phyloP scores from a whole-genome alignment of 30 jellyfish, hydroid and myxozoan genomes.

The Pseudorhiza aurosa region DNA sequence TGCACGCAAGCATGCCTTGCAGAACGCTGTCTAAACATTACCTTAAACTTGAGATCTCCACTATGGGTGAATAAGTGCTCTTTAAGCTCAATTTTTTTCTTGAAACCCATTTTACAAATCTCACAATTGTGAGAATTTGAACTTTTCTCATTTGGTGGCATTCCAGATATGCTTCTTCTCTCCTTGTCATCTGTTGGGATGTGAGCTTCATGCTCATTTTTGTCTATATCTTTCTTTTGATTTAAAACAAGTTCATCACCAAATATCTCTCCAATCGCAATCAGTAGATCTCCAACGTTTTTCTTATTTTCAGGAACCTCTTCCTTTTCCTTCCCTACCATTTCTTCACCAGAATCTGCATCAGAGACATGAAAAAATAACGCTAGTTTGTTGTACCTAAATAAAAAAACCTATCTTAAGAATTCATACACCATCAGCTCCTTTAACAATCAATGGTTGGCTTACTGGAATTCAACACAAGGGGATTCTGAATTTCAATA shows the following conservation, averaged over 20 bases:
- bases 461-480: no score
- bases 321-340: not conserved
- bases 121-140: not conserved
- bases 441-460: no score
- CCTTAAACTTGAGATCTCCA: conserved; percentile 51
- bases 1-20: no score
- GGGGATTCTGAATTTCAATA: no score
- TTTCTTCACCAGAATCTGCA: not conserved
- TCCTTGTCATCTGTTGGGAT: no score
- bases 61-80: conserved; percentile 40
- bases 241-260: conserved; percentile 17
- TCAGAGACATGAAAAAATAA: no score
- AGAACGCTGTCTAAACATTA: no score
- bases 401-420: no score
- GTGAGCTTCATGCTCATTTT: no score
- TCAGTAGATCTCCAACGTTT: conserved; percentile 27
- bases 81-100: conserved; percentile 14
- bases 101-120: conserved; percentile 11
- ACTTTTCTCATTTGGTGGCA: no score
- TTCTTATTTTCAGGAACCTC: not conserved
- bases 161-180: no score
- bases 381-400: not conserved
- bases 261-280: conserved; percentile 38
- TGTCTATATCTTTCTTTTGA: not conserved
- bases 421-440: no score